Evolutionary conservation across 2,797 vertebrate species (phyloP).

Genomic region (Sebastes matsubarae): DNA sequence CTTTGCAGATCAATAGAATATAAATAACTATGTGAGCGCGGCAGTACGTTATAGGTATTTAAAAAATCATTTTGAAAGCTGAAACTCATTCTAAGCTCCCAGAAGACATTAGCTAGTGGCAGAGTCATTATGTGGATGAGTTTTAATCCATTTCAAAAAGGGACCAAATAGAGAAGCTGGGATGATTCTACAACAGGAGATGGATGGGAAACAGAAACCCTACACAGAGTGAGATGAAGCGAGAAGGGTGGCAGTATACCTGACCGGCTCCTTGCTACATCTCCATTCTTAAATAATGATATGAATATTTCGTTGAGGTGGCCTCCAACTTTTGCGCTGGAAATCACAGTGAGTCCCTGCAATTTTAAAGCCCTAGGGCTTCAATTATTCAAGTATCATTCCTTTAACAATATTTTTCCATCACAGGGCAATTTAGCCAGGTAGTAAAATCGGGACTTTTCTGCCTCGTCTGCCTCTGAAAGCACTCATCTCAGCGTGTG

Average conservation of each 20-base stretch:
- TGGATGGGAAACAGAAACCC: neutral
- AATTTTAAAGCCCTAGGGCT: slow-evolving; percentile 78
- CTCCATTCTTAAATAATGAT: slow-evolving; percentile 76
- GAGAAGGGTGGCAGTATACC: slow-evolving; percentile 17
- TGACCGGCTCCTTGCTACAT: slow-evolving; percentile 48
- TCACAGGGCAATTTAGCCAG: slow-evolving; percentile 80
- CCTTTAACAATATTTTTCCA: slow-evolving; percentile 87
- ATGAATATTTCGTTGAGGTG: slow-evolving; percentile 78
- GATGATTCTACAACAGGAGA: slow-evolving; percentile 12
- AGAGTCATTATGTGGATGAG: neutral
- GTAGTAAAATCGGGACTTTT: slow-evolving; percentile 67
- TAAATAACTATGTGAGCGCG: neutral
- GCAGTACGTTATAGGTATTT: neutral
- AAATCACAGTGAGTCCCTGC: slow-evolving; percentile 76
- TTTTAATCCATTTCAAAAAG: neutral
- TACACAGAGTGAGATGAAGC: neutral
- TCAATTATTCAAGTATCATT: slow-evolving; percentile 85
- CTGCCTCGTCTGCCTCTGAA: slow-evolving; percentile 65
- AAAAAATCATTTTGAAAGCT: neutral
- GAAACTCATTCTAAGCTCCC: neutral
- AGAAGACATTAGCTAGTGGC: neutral
- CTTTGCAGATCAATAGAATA: neutral
- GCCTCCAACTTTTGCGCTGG: slow-evolving; percentile 66
- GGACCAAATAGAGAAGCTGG: neutral
- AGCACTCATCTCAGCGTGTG: slow-evolving; percentile 76